Evolutionary conservation across 2,888 invertebrate genomes (phyloP).

Genomic region (Apodemia hepburni): DNA sequence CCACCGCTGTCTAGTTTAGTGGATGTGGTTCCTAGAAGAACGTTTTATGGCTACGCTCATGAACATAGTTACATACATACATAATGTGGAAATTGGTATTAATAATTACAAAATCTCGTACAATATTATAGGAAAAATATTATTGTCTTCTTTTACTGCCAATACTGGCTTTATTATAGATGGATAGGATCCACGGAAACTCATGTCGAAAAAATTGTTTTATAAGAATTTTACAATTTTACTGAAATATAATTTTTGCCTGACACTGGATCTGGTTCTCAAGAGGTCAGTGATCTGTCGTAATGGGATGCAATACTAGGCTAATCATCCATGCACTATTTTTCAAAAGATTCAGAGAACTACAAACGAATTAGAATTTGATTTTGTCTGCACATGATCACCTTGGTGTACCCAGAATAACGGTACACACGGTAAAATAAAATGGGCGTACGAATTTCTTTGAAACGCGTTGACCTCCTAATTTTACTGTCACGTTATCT

Average conservation of each 20-base stretch:
- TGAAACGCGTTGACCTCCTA: slow-evolving; percentile 47
- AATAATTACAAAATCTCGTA: slow-evolving; percentile 23
- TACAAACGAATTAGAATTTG: too few species aligned
- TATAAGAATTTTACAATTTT: too few species aligned
- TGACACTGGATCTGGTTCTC: too few species aligned
- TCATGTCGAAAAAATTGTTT: too few species aligned
- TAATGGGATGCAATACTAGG: too few species aligned
- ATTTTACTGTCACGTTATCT: slow-evolving; percentile 21
- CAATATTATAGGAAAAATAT: slow-evolving; percentile 17
- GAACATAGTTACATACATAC: slow-evolving; percentile 29
- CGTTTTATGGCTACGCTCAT: slow-evolving; percentile 40
- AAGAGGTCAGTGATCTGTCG: too few species aligned
- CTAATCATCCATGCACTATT: too few species aligned
- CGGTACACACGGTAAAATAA: slow-evolving; percentile 18
- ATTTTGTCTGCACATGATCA: too few species aligned
- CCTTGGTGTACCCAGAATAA: slow-evolving; percentile 20
- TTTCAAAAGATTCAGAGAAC: too few species aligned
- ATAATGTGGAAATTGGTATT: slow-evolving; percentile 28
- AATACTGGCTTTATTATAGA: neutral
- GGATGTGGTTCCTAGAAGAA: slow-evolving; percentile 39
- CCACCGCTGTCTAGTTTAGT: slow-evolving; percentile 36
- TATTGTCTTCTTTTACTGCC: neutral
- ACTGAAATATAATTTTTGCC: too few species aligned
- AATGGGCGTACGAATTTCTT: slow-evolving; percentile 28
- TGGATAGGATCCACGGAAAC: neutral